Evolutionary conservation across 2,888 invertebrate genomes (phyloP).

Genomic region (Hirtodrosophila histrioides): DNA sequence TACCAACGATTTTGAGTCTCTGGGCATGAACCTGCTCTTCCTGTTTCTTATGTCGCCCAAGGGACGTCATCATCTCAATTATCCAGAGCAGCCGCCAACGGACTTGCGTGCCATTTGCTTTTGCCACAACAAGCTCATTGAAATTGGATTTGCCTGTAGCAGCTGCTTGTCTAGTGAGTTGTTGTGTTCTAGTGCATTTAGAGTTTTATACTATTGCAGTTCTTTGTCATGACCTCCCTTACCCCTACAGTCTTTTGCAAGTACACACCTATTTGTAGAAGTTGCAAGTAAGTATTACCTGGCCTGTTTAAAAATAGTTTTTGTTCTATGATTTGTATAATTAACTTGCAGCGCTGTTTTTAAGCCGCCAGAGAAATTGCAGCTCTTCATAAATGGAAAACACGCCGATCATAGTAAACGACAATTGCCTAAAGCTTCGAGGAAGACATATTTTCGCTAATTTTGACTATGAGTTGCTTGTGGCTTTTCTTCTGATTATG

Average conservation of each 20-base stretch:
- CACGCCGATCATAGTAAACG: not conserved
- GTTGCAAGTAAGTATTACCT: no score
- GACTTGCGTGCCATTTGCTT: constrained; percentile 7
- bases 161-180: constrained; percentile 17
- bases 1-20: not conserved
- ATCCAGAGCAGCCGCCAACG: constrained; percentile 3
- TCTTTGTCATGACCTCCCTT: not conserved
- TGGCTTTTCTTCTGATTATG: not conserved
- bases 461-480: not conserved
- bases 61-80: not conserved
- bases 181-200: not conserved
- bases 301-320: no score
- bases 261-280: constrained; percentile 2
- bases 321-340: no score
- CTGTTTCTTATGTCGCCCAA: constrained; percentile 5
- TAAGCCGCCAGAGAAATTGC: constrained; percentile 5
- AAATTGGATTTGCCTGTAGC: constrained; percentile 8
- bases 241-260: constrained; percentile 1
- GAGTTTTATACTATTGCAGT: not conserved
- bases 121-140: constrained; percentile 10
- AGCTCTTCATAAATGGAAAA: not conserved
- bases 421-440: not conserved
- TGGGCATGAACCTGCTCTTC: not conserved
- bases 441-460: not conserved
- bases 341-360: not conserved